Conservation (phyloP, 2,888 invertebrate species). For the Apotomis turbidana region DNA sequence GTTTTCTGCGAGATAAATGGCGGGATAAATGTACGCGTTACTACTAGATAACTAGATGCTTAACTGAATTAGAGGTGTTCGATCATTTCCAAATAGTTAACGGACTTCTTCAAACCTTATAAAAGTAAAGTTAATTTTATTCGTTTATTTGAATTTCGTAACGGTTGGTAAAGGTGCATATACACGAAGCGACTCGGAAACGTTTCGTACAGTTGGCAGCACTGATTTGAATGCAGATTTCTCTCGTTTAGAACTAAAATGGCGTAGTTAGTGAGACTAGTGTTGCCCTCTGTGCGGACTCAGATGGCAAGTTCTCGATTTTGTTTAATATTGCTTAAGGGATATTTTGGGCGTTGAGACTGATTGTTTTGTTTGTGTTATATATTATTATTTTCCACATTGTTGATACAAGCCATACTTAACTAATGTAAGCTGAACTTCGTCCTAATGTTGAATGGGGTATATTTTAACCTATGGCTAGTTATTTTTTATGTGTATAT, state of each 20-base stretch:
- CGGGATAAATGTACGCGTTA: constrained; percentile 37
- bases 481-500: constrained; percentile 83
- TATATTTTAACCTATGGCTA: constrained; percentile 65
- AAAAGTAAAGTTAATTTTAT: constrained; percentile 36
- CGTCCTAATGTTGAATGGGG: constrained; percentile 61
- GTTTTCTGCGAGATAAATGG: constrained; percentile 25
- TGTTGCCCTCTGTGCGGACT: constrained; percentile 35
- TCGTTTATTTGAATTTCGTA: constrained; percentile 33
- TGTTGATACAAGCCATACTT: constrained; percentile 64
- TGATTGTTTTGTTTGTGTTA: constrained; percentile 84
- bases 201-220: constrained; percentile 28
- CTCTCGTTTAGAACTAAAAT: neutral
- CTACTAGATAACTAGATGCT: constrained; percentile 41
- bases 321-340: constrained; percentile 71
- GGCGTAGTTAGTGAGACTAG: neutral
- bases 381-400: constrained; percentile 78
- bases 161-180: constrained; percentile 13
- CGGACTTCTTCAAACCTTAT: constrained; percentile 36
- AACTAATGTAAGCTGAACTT: constrained; percentile 58
- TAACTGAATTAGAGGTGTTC: constrained; percentile 39
- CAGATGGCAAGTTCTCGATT: constrained; percentile 49
- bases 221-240: constrained; percentile 1
- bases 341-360: constrained; percentile 81
- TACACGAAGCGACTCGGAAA: constrained; percentile 21
- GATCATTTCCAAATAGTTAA: constrained; percentile 41